phyloP scores from a whole-genome alignment of 2,797 vertebrate species.

The Enteromius mattozi region DNA sequence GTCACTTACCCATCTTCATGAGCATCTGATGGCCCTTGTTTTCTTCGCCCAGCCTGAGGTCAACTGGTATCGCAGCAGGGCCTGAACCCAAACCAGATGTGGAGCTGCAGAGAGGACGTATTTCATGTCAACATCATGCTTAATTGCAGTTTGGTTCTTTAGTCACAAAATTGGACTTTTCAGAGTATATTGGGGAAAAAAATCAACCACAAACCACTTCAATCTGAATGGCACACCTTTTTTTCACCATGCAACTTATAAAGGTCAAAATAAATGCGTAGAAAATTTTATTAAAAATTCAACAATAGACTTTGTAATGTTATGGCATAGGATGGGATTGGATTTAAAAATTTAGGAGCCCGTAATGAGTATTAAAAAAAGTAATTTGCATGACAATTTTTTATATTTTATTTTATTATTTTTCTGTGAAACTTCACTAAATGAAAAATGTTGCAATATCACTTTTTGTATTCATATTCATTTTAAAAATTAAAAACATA shows the following conservation, averaged over 20 bases:
- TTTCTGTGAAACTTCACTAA: no score
- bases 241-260: no score
- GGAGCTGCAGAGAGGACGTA: slow-evolving; percentile 66
- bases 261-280: no score
- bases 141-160: not conserved
- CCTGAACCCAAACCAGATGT: slow-evolving; percentile 79
- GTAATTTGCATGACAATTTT: no score
- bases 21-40: slow-evolving; percentile 98
- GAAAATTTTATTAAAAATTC: not conserved
- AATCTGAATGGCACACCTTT: not conserved
- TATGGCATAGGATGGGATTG: not conserved
- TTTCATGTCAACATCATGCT: not conserved
- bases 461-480: not conserved
- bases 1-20: slow-evolving; percentile 93
- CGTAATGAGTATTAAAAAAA: not conserved
- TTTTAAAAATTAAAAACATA: no score
- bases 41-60: slow-evolving; percentile 90
- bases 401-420: not conserved
- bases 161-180: not conserved
- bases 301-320: not conserved
- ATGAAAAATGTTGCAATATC: not conserved
- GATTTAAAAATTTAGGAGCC: not conserved
- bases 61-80: slow-evolving; percentile 77
- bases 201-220: not conserved
- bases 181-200: not conserved